These are phyloP conservation scores for Porites evermanni DNA, from an alignment of 92 coral and sea anemone species.

Conservation along the genomic window DNA sequence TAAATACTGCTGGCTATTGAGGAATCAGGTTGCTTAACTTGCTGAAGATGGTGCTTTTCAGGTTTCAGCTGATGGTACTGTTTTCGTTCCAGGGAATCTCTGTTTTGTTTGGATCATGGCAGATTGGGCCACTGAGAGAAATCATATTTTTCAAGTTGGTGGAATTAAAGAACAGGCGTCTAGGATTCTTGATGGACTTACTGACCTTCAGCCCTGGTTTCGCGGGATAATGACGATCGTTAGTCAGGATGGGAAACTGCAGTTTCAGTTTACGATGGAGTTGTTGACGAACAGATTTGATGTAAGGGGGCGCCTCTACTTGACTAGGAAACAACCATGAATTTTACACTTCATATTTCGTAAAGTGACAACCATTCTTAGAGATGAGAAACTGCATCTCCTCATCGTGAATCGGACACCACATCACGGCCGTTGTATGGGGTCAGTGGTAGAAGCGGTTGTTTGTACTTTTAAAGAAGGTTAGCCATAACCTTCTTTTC, in stretches of 20 bases:
- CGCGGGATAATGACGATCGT: conserved; percentile 2
- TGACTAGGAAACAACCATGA: too few species aligned
- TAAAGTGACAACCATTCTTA: too few species aligned
- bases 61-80: background rate
- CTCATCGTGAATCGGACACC: too few species aligned
- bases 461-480: too few species aligned
- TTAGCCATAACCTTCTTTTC: too few species aligned
- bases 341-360: too few species aligned
- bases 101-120: too few species aligned
- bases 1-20: background rate
- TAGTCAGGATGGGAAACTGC: conserved; percentile 19
- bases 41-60: background rate
- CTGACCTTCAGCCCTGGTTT: conserved; percentile 16
- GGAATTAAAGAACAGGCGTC: conserved; percentile 2
- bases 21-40: background rate
- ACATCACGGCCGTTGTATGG: too few species aligned
- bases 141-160: background rate
- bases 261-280: conserved; percentile 14
- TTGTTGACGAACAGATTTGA: background rate
- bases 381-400: too few species aligned
- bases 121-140: too few species aligned
- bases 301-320: background rate
- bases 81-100: too few species aligned
- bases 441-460: too few species aligned
- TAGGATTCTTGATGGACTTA: conserved; percentile 17